These are phyloP conservation scores for Phaenicophaeus curvirostris DNA, from an alignment of 2,797 vertebrate species.

Conservation along the genomic window DNA sequence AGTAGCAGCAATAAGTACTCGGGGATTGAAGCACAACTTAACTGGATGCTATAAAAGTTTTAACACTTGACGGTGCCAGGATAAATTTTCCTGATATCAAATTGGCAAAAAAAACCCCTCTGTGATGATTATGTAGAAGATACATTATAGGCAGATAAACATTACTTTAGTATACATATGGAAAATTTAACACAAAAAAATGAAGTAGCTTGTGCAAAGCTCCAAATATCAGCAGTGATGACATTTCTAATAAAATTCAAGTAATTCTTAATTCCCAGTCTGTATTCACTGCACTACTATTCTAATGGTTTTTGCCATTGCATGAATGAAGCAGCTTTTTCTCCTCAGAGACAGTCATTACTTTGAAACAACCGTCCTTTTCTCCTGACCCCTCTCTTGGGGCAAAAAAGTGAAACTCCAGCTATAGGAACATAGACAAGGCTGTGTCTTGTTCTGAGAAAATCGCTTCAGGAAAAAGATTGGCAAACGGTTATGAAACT, in stretches of 20 bases:
- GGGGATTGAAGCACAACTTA: background rate
- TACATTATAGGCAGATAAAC: background rate
- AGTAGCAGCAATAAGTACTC: background rate
- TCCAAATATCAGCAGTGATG: background rate
- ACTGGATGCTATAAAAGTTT: background rate
- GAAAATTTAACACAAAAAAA: background rate
- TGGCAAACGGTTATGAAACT: background rate
- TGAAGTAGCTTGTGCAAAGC: background rate
- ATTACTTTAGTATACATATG: background rate
- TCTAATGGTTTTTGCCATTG: background rate
- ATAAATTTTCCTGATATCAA: background rate
- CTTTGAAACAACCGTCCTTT: background rate
- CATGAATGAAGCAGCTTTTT: background rate
- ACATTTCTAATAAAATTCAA: background rate
- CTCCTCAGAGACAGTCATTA: background rate
- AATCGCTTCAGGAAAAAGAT: background rate
- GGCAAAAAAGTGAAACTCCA: background rate
- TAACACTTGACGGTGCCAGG: background rate
- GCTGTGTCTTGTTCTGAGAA: background rate
- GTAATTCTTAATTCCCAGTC: background rate
- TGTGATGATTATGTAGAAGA: background rate
- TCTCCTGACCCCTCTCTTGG: background rate
- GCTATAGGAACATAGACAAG: background rate
- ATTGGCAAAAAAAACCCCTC: background rate
- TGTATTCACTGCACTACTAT: background rate